phyloP scores from a whole-genome alignment of 2,113 vertebrate genomes.

The Cricetomys ansorgei region DNA sequence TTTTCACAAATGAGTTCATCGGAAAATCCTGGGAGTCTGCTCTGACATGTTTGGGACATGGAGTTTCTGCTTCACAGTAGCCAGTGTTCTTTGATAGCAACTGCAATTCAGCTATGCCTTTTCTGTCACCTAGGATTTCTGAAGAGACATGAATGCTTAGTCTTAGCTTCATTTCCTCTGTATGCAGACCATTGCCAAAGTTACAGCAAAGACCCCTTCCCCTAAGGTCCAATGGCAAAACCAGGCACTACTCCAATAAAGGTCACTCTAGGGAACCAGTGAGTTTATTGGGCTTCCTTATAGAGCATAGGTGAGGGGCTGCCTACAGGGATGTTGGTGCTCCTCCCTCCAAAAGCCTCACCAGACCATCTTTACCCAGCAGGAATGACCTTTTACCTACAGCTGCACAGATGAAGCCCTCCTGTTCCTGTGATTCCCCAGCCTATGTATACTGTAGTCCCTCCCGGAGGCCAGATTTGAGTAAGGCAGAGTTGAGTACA shows the following conservation, averaged over 20 bases:
- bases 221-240: not conserved
- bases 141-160: not conserved
- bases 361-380: not conserved
- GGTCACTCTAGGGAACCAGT: not conserved
- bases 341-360: not conserved
- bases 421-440: not conserved
- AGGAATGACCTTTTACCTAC: not conserved
- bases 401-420: not conserved
- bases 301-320: not conserved
- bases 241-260: not conserved
- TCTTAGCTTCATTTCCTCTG: constrained; percentile 15
- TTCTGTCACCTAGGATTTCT: not conserved
- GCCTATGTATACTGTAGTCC: not conserved
- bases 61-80: not conserved
- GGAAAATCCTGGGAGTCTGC: not conserved
- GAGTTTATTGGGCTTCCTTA: not conserved
- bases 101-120: not conserved
- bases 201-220: not conserved
- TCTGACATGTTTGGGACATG: not conserved
- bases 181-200: not conserved
- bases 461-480: too few species aligned
- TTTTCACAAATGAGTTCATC: not conserved
- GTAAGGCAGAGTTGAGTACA: not conserved
- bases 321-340: not conserved
- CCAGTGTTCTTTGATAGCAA: not conserved